Base-by-base conservation (phyloP, 1,140 invertebrate genomes). In the Drosophila melanica region DNA sequence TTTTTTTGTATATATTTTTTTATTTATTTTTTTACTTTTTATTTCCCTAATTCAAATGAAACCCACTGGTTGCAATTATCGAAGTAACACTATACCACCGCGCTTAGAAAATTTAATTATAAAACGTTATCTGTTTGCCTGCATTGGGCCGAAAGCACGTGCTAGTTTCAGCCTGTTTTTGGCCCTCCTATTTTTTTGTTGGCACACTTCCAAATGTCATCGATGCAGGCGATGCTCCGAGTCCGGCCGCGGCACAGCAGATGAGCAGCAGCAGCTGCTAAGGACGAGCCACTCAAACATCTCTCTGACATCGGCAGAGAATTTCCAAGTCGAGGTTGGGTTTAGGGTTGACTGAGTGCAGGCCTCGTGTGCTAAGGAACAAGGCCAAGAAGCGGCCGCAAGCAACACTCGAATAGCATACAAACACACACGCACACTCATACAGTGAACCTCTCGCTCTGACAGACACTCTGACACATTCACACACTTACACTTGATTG, bases 41-140 rank as follows among this genome's bases (percentile, higher is more conserved):
- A 23, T 23, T 23, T 23, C 20, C 3, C 2, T 23, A 23, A 3
- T 23, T 18, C 18, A 18, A 18, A 18, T 2, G 18, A 2, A 18
- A 27, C 23, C 23, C 1, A 27, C 0, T 27, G 1, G 27, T 6
- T 27, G 8, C 33, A 35, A 35, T 35, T 35, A 3, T 35, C 33
- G 9, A 35, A 8, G 7, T 8, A 35, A 9, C 33, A 35, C 33
- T 35, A 8, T 35, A 35, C 33, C 10, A 27, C 54, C 35, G 48
- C 23, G 50, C 47, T 42, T 8, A 57, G 30, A 57, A 79, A 80
- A 77, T 84, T 77, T 80, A 85, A 84, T 84, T 85, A 80, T 77
- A 85, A 77, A 67, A 62, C 58, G 67, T 85, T 85, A 63, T 57
- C 63, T 33, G 16, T 37, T 47, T 51, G 37, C 18, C 60, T 64